Percentiles rank a stretch among this genome's conserved stretches.
phyloP scores from a whole-genome alignment of 2,113 vertebrate genomes.

The Beaufortia kweichowensis region DNA sequence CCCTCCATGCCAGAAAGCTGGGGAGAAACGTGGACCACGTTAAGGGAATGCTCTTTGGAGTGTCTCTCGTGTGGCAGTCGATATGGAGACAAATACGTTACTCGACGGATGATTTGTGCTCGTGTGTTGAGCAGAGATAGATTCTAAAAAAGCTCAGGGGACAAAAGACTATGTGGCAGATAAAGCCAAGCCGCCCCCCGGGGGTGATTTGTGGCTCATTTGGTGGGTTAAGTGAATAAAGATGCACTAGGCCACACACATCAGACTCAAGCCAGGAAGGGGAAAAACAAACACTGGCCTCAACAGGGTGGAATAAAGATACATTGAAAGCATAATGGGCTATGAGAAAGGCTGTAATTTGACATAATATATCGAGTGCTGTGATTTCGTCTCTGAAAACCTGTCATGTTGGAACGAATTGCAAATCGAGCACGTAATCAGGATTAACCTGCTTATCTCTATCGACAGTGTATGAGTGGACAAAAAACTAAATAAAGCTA shows the following conservation, averaged over 20 bases:
- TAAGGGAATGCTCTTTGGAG: conserved; percentile 47
- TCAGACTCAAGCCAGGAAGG: conserved; percentile 4
- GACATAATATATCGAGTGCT: conserved; percentile 44
- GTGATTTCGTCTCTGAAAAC: conserved; percentile 23
- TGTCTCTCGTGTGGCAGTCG: conserved; percentile 54
- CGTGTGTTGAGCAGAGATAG: conserved; percentile 50
- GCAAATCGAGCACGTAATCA: conserved; percentile 48
- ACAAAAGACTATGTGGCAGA: conserved; percentile 46
- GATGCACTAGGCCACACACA: conserved; percentile 47
- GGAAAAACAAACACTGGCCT: conserved; percentile 34
- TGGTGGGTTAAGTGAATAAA: conserved; percentile 47
- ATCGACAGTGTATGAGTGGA: not conserved
- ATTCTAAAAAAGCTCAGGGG: conserved; percentile 53
- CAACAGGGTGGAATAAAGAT: conserved; percentile 46
- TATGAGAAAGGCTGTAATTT: conserved; percentile 43
- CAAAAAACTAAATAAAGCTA: not conserved
- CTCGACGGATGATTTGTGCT: conserved; percentile 55
- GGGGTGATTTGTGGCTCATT: conserved; percentile 49
- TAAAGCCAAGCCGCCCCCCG: conserved; percentile 40
- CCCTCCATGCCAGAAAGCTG: not conserved
- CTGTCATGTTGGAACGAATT: conserved; percentile 31
- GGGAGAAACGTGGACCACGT: not conserved
- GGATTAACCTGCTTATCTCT: conserved; percentile 41
- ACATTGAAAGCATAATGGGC: conserved; percentile 40
- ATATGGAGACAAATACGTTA: conserved; percentile 62